Conservation (phyloP, 2,113 vertebrate genomes). For the Circaetus gallicus region DNA sequence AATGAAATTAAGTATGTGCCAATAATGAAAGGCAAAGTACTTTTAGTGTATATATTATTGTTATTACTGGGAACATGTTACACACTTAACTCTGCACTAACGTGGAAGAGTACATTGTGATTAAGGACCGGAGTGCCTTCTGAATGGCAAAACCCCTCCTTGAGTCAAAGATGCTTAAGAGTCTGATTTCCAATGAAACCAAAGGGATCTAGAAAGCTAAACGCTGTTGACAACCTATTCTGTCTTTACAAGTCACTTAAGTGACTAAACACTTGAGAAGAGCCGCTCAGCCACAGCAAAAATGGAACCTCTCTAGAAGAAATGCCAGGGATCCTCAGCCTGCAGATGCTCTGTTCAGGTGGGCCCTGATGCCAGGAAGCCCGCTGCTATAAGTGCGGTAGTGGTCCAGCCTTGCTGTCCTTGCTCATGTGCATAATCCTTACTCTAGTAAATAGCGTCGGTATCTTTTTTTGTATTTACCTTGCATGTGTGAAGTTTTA, state of each 20-base stretch:
- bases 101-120: neutral
- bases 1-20: neutral
- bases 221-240: neutral
- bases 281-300: neutral
- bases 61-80: neutral
- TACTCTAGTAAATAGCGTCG: accelerated
- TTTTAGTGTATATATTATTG: neutral
- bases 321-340: neutral
- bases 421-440: neutral
- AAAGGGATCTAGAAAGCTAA: neutral
- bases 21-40: neutral
- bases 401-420: neutral
- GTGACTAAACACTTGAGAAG: neutral
- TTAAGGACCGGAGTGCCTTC: neutral
- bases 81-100: neutral
- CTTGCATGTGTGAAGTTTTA: neutral
- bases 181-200: neutral
- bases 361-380: neutral
- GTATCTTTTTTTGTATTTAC: too few relatives aligned
- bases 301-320: neutral
- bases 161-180: neutral
- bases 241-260: neutral
- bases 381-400: accelerated
- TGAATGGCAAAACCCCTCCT: neutral
- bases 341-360: neutral